Conservation (phyloP, 1,140 invertebrate genomes). For the Lordiphosa mommai region DNA sequence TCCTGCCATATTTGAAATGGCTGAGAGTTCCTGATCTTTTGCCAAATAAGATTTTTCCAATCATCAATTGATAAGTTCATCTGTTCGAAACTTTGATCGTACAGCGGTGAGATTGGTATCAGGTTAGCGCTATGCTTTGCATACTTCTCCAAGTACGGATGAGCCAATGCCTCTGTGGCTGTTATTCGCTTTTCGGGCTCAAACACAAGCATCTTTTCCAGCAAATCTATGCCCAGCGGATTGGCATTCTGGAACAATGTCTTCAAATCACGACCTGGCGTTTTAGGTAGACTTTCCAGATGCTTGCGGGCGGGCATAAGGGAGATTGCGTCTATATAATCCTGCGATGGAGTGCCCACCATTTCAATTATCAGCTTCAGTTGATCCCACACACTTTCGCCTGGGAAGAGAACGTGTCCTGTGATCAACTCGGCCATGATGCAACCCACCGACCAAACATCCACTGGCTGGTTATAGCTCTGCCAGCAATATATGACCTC, state of each 20-base stretch:
- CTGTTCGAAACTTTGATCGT: constrained; percentile 97
- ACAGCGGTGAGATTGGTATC: constrained; percentile 90
- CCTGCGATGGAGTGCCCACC: constrained; percentile 92
- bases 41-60: constrained; percentile 93
- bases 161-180: constrained; percentile 93
- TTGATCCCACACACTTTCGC: constrained; percentile 98
- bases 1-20: too few relatives aligned
- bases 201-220: constrained; percentile 96
- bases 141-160: constrained; percentile 91
- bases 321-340: constrained; percentile 95
- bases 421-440: constrained; percentile 98
- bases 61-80: constrained; percentile 93
- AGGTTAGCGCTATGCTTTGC: constrained; percentile 93
- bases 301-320: constrained; percentile 95
- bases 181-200: constrained; percentile 96
- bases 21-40: constrained; percentile 82
- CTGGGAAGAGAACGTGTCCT: constrained; percentile 94
- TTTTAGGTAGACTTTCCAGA: constrained; percentile 88
- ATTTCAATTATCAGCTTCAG: constrained; percentile 96
- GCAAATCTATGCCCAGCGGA: constrained; percentile 93
- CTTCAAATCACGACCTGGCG: constrained; percentile 91
- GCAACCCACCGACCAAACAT: constrained; percentile 98
- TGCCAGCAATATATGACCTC: constrained; percentile 99
- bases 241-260: constrained; percentile 94
- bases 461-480: constrained; percentile 99